Percentiles rank a stretch among this genome's conserved stretches.
Conservation (phyloP, 2,888 invertebrate species). For the Morpho achilles region DNA sequence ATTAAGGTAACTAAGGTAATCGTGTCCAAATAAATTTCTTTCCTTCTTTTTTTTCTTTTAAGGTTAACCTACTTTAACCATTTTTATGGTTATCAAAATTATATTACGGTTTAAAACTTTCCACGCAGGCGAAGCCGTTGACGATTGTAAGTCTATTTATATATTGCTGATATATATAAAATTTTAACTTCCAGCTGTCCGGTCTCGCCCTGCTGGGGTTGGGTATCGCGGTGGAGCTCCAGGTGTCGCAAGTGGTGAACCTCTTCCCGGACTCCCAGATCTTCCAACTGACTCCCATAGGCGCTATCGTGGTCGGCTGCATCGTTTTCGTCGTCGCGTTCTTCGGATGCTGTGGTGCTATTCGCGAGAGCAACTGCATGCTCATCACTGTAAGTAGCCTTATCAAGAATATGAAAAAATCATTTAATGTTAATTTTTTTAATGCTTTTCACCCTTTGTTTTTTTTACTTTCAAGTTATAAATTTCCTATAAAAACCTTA, state of each 20-base stretch:
- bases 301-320: conserved; percentile 83
- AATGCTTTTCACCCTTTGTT: too few relatives aligned
- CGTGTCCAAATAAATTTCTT: too few relatives aligned
- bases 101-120: too few relatives aligned
- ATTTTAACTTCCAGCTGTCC: conserved; percentile 78
- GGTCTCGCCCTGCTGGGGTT: conserved; percentile 83
- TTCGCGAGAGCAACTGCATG: conserved; percentile 92
- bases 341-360: conserved; percentile 94
- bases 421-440: too few relatives aligned
- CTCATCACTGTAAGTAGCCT: conserved; percentile 83
- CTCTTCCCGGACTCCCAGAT: conserved; percentile 49
- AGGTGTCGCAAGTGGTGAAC: conserved; percentile 62
- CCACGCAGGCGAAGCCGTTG: too few relatives aligned
- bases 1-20: too few relatives aligned
- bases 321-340: conserved; percentile 89
- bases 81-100: too few relatives aligned
- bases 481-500: too few relatives aligned
- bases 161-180: background rate
- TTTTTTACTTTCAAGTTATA: too few relatives aligned
- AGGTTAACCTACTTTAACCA: too few relatives aligned
- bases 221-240: conserved; percentile 81
- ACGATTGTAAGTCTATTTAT: too few relatives aligned
- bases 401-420: background rate
- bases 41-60: too few relatives aligned
- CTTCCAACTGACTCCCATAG: conserved; percentile 76